Evolutionary conservation across 1,140 invertebrate genomes (phyloP).

Genomic region (Ceratina calcarata): DNA sequence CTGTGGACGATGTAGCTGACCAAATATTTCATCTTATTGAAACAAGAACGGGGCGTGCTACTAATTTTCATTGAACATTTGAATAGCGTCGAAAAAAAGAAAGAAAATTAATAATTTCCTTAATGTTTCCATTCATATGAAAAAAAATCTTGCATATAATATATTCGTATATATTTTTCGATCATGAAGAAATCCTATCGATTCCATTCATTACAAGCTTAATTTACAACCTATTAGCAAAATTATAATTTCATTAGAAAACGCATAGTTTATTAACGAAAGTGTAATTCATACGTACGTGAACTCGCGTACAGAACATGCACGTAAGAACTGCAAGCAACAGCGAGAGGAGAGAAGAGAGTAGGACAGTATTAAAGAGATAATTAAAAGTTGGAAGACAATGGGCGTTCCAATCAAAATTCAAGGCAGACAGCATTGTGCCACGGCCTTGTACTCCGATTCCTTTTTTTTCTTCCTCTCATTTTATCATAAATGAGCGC

Average conservation of each 20-base stretch:
- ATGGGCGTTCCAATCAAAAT: constrained; percentile 58
- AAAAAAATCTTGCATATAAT: not conserved
- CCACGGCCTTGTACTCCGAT: constrained; percentile 37
- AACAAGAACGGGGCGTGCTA: not conserved
- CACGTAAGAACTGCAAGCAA: not conserved
- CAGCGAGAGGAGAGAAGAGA: not conserved
- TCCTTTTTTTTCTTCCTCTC: constrained; percentile 44
- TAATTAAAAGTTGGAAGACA: constrained; percentile 63
- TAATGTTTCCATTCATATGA: not conserved
- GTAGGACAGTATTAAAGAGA: constrained; percentile 46
- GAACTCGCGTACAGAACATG: not conserved
- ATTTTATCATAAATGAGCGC: constrained; percentile 42
- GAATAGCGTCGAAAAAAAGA: no score
- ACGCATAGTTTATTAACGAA: not conserved
- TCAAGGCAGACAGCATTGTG: constrained; percentile 62
- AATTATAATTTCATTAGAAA: not conserved
- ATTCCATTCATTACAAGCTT: not conserved
- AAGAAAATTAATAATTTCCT: no score
- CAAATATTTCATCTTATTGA: constrained; percentile 28
- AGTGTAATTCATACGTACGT: constrained; percentile 19
- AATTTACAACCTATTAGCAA: constrained; percentile 7
- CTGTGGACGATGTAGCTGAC: constrained; percentile 53
- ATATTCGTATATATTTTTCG: not conserved
- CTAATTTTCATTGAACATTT: not conserved
- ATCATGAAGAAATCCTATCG: not conserved